These are phyloP conservation scores for Morone chrysops DNA, from an alignment of 2,113 vertebrate genomes.

Conservation along the genomic window DNA sequence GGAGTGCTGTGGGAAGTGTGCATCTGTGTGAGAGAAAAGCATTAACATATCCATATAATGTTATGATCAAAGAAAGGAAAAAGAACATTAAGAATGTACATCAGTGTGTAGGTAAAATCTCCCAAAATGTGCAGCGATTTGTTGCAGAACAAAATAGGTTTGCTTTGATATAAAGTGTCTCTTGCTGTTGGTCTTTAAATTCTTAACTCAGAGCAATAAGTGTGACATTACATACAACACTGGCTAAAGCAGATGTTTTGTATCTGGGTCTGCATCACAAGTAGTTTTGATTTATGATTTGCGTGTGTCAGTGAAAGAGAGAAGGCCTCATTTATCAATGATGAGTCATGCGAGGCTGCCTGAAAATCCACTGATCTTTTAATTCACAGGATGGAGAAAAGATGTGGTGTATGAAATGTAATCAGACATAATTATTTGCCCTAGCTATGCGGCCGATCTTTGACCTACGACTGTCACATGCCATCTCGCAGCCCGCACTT, in stretches of 20 bases:
- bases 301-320: constrained; percentile 41
- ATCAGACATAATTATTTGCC: constrained; percentile 67
- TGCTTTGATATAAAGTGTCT: constrained; percentile 40
- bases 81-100: background rate
- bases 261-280: constrained; percentile 44
- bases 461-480: constrained; percentile 70
- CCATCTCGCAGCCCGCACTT: constrained; percentile 48
- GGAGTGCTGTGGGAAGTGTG: constrained; percentile 13
- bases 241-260: constrained; percentile 31
- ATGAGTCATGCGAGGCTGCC: constrained; percentile 43
- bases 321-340: constrained; percentile 53
- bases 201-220: constrained; percentile 26
- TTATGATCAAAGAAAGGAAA: constrained; percentile 31
- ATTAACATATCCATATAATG: constrained; percentile 9
- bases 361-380: constrained; percentile 63
- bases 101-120: background rate
- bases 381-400: constrained; percentile 50
- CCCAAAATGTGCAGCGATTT: constrained; percentile 16
- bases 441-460: constrained; percentile 43
- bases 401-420: constrained; percentile 55
- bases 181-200: constrained; percentile 21
- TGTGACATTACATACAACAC: constrained; percentile 9
- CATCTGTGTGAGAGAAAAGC: constrained; percentile 4
- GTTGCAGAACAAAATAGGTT: constrained; percentile 29
- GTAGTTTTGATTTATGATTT: constrained; percentile 50